Percentiles rank a stretch among this genome's conserved stretches.
Conservation (phyloP, 2,888 invertebrate genomes). For the Hofmannophila pseudospretella region DNA sequence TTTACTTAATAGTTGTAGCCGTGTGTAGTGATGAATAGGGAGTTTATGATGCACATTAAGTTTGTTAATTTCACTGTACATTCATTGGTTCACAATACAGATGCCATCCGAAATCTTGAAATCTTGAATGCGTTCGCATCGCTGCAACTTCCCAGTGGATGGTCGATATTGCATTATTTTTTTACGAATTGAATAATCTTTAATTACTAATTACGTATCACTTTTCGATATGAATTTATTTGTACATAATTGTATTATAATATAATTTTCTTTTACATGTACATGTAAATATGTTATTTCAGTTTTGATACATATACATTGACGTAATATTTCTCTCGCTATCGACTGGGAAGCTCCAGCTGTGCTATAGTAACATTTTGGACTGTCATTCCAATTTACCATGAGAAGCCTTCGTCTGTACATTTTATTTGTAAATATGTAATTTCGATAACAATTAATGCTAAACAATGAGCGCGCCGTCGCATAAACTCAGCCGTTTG, state of each 20-base stretch:
- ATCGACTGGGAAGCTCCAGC: constrained; percentile 41
- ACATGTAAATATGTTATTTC: constrained; percentile 28
- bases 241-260: constrained; percentile 65
- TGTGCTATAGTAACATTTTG: constrained; percentile 36
- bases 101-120: constrained; percentile 51
- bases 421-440: constrained; percentile 70
- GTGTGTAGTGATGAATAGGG: constrained; percentile 56
- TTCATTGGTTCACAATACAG: constrained; percentile 38
- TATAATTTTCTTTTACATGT: constrained; percentile 26
- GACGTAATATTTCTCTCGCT: background rate
- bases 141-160: constrained; percentile 39
- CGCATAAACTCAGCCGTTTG: constrained; percentile 54
- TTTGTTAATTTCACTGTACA: constrained; percentile 36
- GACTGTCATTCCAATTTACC: constrained; percentile 52
- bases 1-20: constrained; percentile 73
- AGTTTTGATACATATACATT: background rate
- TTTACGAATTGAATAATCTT: too few relatives aligned
- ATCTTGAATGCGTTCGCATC: constrained; percentile 30
- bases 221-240: constrained; percentile 37
- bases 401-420: constrained; percentile 61
- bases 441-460: constrained; percentile 63
- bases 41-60: constrained; percentile 49
- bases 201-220: constrained; percentile 18
- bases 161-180: too few relatives aligned
- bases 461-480: constrained; percentile 65